Evolutionary conservation across 2,113 vertebrate species (phyloP), one percentile per base, ranked within the genome.

Genomic region (Neomonachus schauinslandi): DNA sequence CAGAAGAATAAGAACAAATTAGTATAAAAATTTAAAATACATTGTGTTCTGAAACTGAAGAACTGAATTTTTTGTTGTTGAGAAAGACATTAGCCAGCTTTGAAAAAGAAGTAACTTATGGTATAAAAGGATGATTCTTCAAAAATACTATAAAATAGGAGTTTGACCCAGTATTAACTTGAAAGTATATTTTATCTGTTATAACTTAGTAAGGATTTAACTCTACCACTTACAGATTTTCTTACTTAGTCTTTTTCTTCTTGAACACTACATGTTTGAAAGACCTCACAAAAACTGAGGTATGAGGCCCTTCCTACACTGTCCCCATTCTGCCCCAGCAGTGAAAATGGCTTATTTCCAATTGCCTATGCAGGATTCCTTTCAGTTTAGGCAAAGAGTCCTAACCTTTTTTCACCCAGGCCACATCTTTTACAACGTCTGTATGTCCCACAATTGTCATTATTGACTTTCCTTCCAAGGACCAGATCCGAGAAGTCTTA

Each of bases 371-470:
- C 61, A 39, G 36, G 36, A 22, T 39, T 97, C 28, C n/a, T 97
- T 28, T 36, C 33, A n/a, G 12, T 72, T 86, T 53, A 88, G 55
- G 89, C 24, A 72, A 89, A 2, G 59, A 39, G 19, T 72, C 97
- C 97, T 98, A 88, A 99, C 99, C 99, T 99, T 99, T 99, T 96
- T 99, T 99, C 51, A 99, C 99, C 99, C 99, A 99, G 1, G 99
- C 99, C 72, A 99, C 99, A 83, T 99, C 99, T 99, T 99, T 99
- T 69, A 99, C 99, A 46, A 99, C 99, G 4, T 99, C 99, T 21
- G 99, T 99, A 97, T 99, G 99, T 96, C 99, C 99, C 9, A 99
- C 99, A 97, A 99, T 91, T 2, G 99, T 99, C 98, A 99, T 98
- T 95, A 99, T 98, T 1, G 99, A 98, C 97, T 99, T 99, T 72